phyloP scores from a whole-genome alignment of 1,140 invertebrate species.

The Lucilia sericata region DNA sequence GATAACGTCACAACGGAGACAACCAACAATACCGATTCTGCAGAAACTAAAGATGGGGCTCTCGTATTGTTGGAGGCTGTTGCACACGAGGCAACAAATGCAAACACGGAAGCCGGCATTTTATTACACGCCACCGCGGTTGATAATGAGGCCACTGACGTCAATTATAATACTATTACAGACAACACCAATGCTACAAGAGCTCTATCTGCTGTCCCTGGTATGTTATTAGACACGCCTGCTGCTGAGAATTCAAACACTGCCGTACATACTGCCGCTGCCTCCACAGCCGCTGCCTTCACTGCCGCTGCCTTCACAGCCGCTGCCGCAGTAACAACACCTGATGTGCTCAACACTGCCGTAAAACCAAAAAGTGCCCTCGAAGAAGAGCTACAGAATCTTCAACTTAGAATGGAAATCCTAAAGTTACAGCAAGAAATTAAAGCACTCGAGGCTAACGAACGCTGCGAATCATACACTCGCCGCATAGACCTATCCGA shows the following conservation, averaged over 20 bases:
- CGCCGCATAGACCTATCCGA: constrained; percentile 18
- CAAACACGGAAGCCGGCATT: neutral
- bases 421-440: neutral
- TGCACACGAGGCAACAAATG: neutral
- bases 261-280: neutral
- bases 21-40: no score
- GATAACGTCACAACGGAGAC: no score
- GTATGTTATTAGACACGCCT: neutral
- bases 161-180: neutral
- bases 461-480: neutral
- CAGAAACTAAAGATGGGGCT: neutral
- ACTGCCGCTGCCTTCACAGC: neutral
- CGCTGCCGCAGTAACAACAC: neutral
- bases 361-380: neutral
- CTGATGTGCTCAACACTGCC: neutral
- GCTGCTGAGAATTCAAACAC: neutral
- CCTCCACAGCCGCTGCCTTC: neutral
- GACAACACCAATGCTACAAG: no score
- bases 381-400: neutral
- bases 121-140: neutral
- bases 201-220: neutral
- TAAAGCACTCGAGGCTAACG: neutral
- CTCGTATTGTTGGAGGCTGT: neutral
- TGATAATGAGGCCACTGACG: neutral
- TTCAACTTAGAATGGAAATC: neutral